Evolutionary conservation across 2,113 vertebrate species (phyloP).

Genomic region (Todiramphus saurophagus): DNA sequence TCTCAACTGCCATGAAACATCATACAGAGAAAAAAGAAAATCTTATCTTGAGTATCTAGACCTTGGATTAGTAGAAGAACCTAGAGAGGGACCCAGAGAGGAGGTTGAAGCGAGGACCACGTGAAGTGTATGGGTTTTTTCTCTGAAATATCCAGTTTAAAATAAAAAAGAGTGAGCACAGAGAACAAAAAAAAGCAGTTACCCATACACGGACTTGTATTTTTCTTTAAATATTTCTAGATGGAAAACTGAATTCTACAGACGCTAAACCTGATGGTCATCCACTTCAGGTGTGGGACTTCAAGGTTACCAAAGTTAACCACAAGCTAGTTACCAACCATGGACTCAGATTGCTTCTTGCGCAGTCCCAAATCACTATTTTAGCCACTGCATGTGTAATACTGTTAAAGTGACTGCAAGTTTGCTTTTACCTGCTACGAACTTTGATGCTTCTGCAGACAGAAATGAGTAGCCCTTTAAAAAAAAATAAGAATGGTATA

Average conservation of each 20-base stretch:
- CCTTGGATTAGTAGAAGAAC: neutral
- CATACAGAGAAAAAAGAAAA: neutral
- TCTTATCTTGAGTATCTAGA: neutral
- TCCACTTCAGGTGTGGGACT: neutral
- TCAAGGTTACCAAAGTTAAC: neutral
- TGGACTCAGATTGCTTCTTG: neutral
- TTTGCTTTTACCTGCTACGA: constrained; percentile 5
- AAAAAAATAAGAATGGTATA: neutral
- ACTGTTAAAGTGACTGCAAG: neutral
- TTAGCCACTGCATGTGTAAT: neutral
- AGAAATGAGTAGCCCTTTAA: constrained; percentile 25
- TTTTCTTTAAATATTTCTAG: neutral
- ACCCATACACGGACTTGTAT: neutral
- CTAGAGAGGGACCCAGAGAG: neutral
- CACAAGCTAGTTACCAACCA: neutral
- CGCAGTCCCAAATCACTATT: neutral
- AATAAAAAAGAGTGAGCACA: neutral
- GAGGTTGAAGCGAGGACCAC: neutral
- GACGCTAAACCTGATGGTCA: neutral
- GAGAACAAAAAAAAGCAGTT: neutral
- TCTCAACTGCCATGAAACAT: neutral
- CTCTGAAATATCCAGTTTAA: neutral
- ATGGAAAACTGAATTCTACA: neutral
- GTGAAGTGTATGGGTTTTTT: neutral
- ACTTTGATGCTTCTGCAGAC: neutral